These are phyloP conservation scores for Sinodicranocentrus sp. DNA, from an alignment of 2,888 invertebrate genomes.

Conservation along the genomic window DNA sequence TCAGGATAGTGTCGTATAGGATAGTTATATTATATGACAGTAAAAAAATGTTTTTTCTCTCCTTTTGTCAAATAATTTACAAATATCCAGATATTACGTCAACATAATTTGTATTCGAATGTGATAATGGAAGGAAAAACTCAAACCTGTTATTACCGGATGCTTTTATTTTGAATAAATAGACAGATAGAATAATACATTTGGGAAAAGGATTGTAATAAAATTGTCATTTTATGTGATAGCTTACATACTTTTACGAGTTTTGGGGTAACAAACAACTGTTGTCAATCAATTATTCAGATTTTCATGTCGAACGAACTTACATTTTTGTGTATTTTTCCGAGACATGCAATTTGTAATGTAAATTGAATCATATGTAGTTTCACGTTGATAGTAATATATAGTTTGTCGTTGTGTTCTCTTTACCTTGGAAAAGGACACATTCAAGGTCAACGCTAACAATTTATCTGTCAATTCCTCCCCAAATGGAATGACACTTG, in stretches of 20 bases:
- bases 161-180: neutral
- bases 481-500: too few relatives aligned
- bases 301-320: neutral
- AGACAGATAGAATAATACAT: neutral
- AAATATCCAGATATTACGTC: too few relatives aligned
- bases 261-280: neutral
- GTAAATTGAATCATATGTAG: too few relatives aligned
- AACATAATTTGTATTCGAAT: too few relatives aligned
- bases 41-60: too few relatives aligned
- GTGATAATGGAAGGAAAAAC: too few relatives aligned
- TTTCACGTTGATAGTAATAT: too few relatives aligned
- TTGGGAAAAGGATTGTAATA: neutral
- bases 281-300: slow-evolving; percentile 1
- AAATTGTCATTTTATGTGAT: neutral
- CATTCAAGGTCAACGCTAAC: neutral
- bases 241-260: neutral
- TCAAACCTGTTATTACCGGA: slow-evolving; percentile 9
- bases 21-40: too few relatives aligned
- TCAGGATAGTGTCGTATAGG: too few relatives aligned
- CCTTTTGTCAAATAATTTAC: too few relatives aligned
- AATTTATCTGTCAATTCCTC: too few relatives aligned
- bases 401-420: neutral
- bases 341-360: neutral
- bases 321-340: neutral
- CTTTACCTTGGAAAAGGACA: neutral